Evolutionary conservation across 1,140 invertebrate genomes (phyloP), one percentile per base, ranked within the genome.

Genomic region (Drosophila hydei): DNA sequence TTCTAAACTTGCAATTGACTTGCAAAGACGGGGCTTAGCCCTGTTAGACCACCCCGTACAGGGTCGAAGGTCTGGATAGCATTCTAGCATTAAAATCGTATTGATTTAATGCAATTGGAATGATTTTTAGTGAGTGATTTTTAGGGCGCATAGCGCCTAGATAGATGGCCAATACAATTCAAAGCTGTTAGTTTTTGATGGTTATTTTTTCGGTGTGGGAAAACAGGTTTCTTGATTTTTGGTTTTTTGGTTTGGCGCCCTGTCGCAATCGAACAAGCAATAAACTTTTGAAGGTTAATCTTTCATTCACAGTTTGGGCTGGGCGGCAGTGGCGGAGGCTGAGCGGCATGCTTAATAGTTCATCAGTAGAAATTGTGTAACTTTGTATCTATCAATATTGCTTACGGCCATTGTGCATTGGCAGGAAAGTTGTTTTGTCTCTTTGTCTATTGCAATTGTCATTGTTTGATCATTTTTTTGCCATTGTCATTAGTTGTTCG

Each of bases 231-330:
- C 27, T 9, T 18, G n/a, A 7, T 56, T 43, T 67, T 40, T 23
- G 5, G 12, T 60, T 63, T 60, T 30, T 58, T 50, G 47, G 48
- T 61, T 67, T 48, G 52, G 27, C 21, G 23, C 38, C 64, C 70
- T 78, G 64, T 83, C 70, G 79, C 79, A 83, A 83, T 55, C 25
- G 23, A 30, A 51, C 42, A 14, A 59, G 56, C 59, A 62, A 63
- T 51, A 33, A 63, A 63, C 33, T 12, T 43, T 67, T 75, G 75
- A 80, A 88, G 83, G 83, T 78, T 88, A 73, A 83, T 87, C 83
- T 87, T 76, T 87, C 64, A 69, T 77, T 78, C 63, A 45, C 52
- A n/a, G 21, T 4, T 9, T 30, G 23, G 2, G 27, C 5, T 0
- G 5, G 1, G 27, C 1, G 27, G 27, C 7, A 6, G 27, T 4